A percentile compares a stretch with the other conserved stretches of the same genome.
Evolutionary conservation across 2,113 vertebrate species (phyloP).

Genomic region (Neodontobutis hainanensis): DNA sequence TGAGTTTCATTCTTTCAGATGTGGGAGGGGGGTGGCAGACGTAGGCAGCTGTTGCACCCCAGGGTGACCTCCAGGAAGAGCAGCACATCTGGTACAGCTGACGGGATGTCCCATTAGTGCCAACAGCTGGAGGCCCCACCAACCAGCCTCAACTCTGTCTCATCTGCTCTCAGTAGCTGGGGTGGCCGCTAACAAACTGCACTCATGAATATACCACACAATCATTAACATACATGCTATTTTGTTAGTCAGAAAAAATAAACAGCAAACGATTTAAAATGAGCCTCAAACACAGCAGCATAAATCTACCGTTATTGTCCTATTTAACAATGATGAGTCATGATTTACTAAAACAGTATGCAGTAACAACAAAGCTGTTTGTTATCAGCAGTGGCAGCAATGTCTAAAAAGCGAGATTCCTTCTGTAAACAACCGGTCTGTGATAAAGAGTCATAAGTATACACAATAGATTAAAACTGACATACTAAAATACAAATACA

Average conservation of each 20-base stretch:
- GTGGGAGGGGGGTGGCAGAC: slow-evolving; percentile 3
- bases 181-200: no score
- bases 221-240: slow-evolving; percentile 11
- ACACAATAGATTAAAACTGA: no score
- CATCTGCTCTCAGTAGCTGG: not conserved
- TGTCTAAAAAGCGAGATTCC: no score
- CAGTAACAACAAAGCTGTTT: no score
- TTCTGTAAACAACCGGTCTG: no score
- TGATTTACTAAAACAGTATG: no score
- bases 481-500: no score
- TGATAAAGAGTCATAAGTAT: no score
- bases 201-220: slow-evolving; percentile 18
- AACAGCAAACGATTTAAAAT: slow-evolving; percentile 13
- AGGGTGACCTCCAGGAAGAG: slow-evolving; percentile 63
- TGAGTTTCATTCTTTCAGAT: slow-evolving; percentile 5
- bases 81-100: slow-evolving; percentile 67
- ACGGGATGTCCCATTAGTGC: slow-evolving; percentile 60
- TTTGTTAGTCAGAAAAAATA: slow-evolving; percentile 39
- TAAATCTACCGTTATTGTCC: no score
- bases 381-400: no score
- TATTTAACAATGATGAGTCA: no score
- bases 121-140: slow-evolving; percentile 39
- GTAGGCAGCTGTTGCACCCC: slow-evolving; percentile 56
- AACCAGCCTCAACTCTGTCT: slow-evolving; percentile 16
- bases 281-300: no score